Evolutionary conservation across 2,113 vertebrate species (phyloP).

Genomic region (Chlorodrepanis virens): DNA sequence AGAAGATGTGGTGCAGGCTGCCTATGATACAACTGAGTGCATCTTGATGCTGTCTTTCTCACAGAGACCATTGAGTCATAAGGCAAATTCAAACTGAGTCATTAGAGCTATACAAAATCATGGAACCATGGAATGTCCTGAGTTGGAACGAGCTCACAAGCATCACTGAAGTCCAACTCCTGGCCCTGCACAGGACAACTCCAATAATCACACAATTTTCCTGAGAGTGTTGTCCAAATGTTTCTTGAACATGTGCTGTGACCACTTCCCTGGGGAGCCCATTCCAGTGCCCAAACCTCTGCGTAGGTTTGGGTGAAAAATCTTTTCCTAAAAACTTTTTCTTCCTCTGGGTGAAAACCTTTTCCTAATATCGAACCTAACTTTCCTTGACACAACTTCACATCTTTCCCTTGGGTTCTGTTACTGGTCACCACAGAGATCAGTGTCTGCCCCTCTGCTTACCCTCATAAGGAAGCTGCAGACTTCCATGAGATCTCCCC

Average conservation of each 20-base stretch:
- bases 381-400: neutral
- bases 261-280: neutral
- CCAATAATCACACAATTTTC: neutral
- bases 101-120: neutral
- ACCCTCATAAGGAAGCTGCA: neutral
- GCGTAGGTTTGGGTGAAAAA: neutral
- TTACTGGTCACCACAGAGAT: neutral
- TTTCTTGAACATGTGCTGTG: neutral
- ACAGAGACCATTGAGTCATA: neutral
- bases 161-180: accelerated
- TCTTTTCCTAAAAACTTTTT: neutral
- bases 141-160: neutral
- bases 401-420: neutral
- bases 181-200: neutral
- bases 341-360: neutral
- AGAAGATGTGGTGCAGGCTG: accelerated
- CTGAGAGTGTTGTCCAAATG: neutral
- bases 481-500: neutral
- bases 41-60: neutral
- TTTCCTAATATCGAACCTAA: neutral
- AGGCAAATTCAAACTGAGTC: neutral
- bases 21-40: neutral
- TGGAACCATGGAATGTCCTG: neutral
- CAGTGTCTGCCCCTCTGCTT: neutral
- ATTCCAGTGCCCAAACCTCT: neutral